Conservation (phyloP, 2,888 invertebrate genomes). For the Xylocampa areola region DNA sequence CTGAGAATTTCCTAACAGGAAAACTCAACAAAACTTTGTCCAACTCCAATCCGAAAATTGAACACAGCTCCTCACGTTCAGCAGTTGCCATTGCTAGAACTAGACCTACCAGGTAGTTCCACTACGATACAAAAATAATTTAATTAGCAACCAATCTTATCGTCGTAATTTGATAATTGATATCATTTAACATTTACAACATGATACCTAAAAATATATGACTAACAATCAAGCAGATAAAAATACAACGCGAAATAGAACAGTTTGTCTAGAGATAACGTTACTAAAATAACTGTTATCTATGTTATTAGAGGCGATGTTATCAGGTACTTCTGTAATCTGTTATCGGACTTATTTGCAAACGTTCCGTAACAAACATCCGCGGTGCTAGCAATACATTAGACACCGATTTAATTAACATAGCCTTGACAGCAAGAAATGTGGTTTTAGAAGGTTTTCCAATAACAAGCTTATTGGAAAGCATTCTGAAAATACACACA, state of each 20-base stretch:
- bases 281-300: conserved; percentile 45
- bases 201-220: conserved; percentile 5
- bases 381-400: conserved; percentile 13
- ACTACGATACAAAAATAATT: no score
- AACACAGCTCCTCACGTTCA: no score
- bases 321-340: conserved; percentile 24
- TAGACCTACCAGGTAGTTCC: no score
- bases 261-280: conserved; percentile 34
- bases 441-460: no score
- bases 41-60: no score
- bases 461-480: no score
- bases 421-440: background rate
- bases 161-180: background rate
- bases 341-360: conserved; percentile 18
- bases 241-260: conserved; percentile 34
- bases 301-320: conserved; percentile 32
- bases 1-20: no score
- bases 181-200: background rate
- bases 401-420: background rate
- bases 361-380: conserved; percentile 23
- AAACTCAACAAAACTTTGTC: no score
- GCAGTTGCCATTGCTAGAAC: no score
- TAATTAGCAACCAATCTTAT: background rate
- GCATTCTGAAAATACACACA: no score
- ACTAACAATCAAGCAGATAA: conserved; percentile 35